Evolutionary conservation across 2,797 vertebrate species (phyloP), one percentile per base, ranked within the genome.

Genomic region (Cynopterus sphinx): DNA sequence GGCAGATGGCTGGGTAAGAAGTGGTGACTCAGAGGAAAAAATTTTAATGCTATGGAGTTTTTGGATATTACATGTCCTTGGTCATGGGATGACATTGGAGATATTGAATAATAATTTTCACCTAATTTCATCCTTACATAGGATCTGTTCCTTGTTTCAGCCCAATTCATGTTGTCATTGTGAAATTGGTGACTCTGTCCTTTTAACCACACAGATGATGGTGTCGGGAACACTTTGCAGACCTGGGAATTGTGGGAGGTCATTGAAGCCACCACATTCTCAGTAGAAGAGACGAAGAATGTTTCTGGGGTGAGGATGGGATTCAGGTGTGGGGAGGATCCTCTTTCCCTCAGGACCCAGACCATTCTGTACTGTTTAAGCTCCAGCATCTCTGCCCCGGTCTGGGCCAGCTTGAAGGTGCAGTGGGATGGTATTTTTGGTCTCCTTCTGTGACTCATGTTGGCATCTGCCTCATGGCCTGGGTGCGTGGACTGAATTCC

Each of bases 241-340:
- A 31, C 53, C 39, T 41, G 36, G 33, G 24, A 41, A 5, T 41
- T 1, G 0, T 24, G 9, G 5, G 7, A 21, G n/a, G 2, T 41
- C 53, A 24, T 7, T 9, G 36, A 4, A 12, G 24, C 22, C 77
- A 16, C 24, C 9, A 41, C 16, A 12, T 41, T 5, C 7, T 41
- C 24, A 41, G 36, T 13, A 19, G 15, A 11, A 5, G 16, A 31
- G 1, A 26, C 36, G 0, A 0, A 6, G 53, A 0, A 17, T 15
- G 8, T 16, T 57, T 10, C 9, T 21, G 5, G 36, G 36, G 16
- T 57, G 26, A 24, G 53, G 41, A 41, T 19, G 15, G 36, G 3
- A 78, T 2, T 3, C 4, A 4, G 19, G 36, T 26, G 7, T 55
- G 6, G 8, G 51, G n/a, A 5, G 5, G 24, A 8, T 5, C 33